A percentile compares a stretch with the other conserved stretches of the same genome.
Conservation (phyloP, 2,113 vertebrate species). For the Tragulus kanchil region DNA sequence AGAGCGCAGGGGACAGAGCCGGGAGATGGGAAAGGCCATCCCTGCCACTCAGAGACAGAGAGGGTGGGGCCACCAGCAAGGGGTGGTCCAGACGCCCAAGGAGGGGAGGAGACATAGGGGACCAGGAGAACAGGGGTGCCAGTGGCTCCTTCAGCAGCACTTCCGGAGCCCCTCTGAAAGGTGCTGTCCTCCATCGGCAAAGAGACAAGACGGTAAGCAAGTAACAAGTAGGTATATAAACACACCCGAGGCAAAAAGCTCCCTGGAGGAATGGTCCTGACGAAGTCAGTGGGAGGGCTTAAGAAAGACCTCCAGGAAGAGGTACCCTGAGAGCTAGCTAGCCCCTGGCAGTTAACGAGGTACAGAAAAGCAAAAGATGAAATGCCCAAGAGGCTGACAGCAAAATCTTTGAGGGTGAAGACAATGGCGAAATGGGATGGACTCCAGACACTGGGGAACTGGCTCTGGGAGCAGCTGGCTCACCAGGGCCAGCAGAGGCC, state of each 20-base stretch:
- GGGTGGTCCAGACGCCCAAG: not conserved
- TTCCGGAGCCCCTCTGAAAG: rapidly evolving
- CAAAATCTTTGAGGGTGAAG: not conserved
- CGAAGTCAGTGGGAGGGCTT: not conserved
- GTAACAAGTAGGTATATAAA: not conserved
- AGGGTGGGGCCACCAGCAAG: not conserved
- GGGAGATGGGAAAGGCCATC: not conserved
- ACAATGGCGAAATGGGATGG: rapidly evolving
- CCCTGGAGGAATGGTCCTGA: not conserved
- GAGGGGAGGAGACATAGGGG: not conserved
- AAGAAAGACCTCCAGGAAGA: not conserved
- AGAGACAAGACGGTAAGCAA: not conserved
- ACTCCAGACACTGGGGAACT: not conserved
- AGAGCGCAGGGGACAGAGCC: not conserved
- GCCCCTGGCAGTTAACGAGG: not conserved
- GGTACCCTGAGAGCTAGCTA: not conserved
- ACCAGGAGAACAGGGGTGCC: not conserved
- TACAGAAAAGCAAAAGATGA: not conserved
- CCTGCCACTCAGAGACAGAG: not conserved
- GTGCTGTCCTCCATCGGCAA: not conserved
- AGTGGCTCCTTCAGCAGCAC: rapidly evolving
- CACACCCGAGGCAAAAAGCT: rapidly evolving
- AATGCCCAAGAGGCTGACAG: not conserved
- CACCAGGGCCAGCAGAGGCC: rapidly evolving
- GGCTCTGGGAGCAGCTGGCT: not conserved